Percentiles rank a stretch among this genome's conserved stretches.
These are phyloP conservation scores for Archips xylosteana DNA, from an alignment of 2,888 invertebrate species.

Conservation along the genomic window DNA sequence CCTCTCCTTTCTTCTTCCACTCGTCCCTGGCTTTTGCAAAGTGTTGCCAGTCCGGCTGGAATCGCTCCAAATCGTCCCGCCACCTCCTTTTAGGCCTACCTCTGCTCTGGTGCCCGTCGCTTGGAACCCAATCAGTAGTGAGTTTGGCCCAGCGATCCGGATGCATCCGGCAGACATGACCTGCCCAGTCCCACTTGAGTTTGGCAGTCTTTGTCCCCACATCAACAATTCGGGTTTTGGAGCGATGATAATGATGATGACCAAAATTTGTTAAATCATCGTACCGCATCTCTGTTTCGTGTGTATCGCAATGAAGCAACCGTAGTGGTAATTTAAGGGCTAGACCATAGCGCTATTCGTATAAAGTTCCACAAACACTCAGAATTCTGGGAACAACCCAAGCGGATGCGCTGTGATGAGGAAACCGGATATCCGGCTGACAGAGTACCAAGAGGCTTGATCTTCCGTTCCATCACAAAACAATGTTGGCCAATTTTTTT, in stretches of 20 bases:
- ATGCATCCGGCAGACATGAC: too few relatives aligned
- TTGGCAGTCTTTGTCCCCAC: too few relatives aligned
- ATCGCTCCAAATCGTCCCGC: too few relatives aligned
- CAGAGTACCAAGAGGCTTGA: conserved; percentile 49
- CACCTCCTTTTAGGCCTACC: too few relatives aligned
- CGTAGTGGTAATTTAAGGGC: conserved; percentile 14
- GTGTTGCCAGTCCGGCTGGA: too few relatives aligned
- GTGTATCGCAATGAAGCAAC: background rate
- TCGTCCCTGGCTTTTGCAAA: too few relatives aligned
- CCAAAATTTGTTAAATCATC: background rate
- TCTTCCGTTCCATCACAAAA: conserved; percentile 37
- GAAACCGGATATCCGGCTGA: conserved; percentile 56
- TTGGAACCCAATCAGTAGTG: too few relatives aligned
- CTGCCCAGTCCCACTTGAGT: too few relatives aligned
- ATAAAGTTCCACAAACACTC: conserved; percentile 51
- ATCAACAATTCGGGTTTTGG: too few relatives aligned
- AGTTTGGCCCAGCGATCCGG: too few relatives aligned
- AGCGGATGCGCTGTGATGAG: conserved; percentile 52
- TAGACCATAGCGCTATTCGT: conserved; percentile 44
- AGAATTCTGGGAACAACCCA: conserved; percentile 50
- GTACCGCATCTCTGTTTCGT: background rate
- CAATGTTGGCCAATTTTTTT: conserved; percentile 32
- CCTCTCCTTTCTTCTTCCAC: too few relatives aligned
- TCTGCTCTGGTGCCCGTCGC: too few relatives aligned
- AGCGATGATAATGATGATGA: background rate